Base-by-base conservation (phyloP, 2,888 invertebrate genomes). In the Beris chalybata region DNA sequence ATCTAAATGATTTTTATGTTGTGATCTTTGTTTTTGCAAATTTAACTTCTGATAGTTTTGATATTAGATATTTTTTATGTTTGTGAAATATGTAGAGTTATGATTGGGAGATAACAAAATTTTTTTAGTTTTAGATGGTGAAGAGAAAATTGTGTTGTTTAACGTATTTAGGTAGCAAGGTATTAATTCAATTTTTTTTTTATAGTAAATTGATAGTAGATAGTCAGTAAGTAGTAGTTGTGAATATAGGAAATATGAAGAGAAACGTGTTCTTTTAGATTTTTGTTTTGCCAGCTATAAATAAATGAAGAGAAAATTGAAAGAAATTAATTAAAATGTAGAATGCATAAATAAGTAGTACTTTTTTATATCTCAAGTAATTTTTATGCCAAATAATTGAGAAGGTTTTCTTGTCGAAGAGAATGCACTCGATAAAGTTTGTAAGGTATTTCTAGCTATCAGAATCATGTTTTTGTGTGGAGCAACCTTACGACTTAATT, bases 211-310 rank as follows among this genome's bases (percentile, higher is more conserved):
- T 38, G 38, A 9, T 38, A 38, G 38, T 9, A 38, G 38, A 38
- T 38, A 38, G 38, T 38, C 5, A 38, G 38, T 53, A 61, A 48
- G 55, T 56, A 61, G 52, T 50, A 61, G 61, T 38, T 61, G 52
- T 61, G 59, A 44, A 67, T 54, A 65, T 50, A 67, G 59, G 57
- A 67, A 64, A 64, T 67, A 50, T 67, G 64, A 57, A 64, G 67
- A 64, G 47, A 56, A 66, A 66, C 65, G 64, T 67, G 48, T 64
- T 64, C 48, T 56, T 52, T 64, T 59, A 67, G 57, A 64, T 65
- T 67, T 58, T 64, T 52, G 64, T 61, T 47, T 67, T 65, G 61
- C 67, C 67, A 64, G 67, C 67, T 67, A 67, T 64, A 67, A 67
- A 47, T 59, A 67, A 61, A 61, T 61, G 52, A 52, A 47, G 50